Evolutionary conservation across 2,113 vertebrate species (phyloP).

Genomic region (Ciconia stormi): DNA sequence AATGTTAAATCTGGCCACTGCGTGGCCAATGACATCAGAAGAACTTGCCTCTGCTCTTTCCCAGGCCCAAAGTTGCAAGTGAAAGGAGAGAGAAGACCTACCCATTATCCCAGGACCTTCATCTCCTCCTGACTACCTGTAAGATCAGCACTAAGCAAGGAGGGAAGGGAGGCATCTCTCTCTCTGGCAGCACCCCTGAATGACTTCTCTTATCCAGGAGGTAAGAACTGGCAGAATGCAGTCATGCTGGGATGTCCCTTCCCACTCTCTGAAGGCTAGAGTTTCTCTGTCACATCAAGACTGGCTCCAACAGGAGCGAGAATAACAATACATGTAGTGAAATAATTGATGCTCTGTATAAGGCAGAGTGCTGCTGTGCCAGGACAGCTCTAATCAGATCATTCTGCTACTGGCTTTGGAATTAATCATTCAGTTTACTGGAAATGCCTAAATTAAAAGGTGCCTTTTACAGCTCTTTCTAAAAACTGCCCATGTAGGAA

Average conservation of each 20-base stretch:
- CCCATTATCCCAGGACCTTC: background rate
- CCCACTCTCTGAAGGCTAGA: background rate
- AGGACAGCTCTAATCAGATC: background rate
- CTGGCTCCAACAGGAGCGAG: background rate
- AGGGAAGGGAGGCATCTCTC: background rate
- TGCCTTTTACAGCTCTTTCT: background rate
- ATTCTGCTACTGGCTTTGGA: background rate
- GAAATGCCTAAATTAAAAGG: background rate
- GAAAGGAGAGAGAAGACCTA: background rate
- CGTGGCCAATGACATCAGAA: accelerated
- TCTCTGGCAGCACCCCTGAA: background rate
- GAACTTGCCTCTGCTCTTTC: background rate
- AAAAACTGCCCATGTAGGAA: background rate
- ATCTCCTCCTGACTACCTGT: background rate
- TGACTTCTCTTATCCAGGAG: background rate
- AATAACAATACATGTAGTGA: background rate
- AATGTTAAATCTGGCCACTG: background rate
- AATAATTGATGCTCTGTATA: background rate
- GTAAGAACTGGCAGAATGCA: background rate
- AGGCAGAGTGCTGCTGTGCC: background rate
- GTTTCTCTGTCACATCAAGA: background rate
- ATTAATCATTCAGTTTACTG: background rate
- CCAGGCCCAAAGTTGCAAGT: background rate
- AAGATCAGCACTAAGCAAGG: background rate
- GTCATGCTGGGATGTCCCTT: background rate